These are phyloP conservation scores for Isichthys henryi DNA, from an alignment of 2,113 vertebrate species.

Conservation along the genomic window DNA sequence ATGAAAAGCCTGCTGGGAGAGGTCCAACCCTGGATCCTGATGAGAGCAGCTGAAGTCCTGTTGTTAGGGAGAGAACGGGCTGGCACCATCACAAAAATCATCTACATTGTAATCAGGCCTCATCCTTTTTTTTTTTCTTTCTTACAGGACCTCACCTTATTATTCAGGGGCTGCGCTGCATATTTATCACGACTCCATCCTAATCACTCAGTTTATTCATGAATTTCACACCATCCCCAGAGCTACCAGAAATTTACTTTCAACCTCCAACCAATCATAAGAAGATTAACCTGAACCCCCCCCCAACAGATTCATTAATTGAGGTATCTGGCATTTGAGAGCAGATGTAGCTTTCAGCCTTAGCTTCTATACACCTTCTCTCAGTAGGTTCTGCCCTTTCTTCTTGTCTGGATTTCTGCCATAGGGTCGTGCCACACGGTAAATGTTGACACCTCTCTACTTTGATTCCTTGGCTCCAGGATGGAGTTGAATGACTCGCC, in stretches of 20 bases:
- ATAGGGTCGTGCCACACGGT: neutral
- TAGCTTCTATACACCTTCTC: neutral
- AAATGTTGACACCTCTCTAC: neutral
- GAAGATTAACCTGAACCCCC: neutral
- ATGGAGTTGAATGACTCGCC: neutral
- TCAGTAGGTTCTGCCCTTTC: neutral
- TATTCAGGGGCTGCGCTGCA: neutral
- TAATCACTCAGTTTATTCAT: slow-evolving; percentile 1
- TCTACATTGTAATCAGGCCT: neutral
- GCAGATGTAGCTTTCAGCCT: neutral
- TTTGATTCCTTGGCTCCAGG: neutral
- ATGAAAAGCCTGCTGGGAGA: neutral
- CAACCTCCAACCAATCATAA: neutral
- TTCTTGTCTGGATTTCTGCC: neutral
- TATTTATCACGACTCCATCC: neutral
- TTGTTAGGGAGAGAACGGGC: neutral
- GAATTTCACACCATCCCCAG: neutral
- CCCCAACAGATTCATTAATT: neutral
- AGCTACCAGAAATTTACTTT: neutral
- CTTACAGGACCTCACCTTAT: neutral
- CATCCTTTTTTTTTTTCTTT: neutral
- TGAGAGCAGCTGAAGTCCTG: neutral
- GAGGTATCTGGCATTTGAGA: neutral
- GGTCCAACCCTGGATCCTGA: neutral
- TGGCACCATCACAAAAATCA: neutral